Evolutionary conservation across 92 coral and sea anemone species (phyloP).

Genomic region (Porites rus): DNA sequence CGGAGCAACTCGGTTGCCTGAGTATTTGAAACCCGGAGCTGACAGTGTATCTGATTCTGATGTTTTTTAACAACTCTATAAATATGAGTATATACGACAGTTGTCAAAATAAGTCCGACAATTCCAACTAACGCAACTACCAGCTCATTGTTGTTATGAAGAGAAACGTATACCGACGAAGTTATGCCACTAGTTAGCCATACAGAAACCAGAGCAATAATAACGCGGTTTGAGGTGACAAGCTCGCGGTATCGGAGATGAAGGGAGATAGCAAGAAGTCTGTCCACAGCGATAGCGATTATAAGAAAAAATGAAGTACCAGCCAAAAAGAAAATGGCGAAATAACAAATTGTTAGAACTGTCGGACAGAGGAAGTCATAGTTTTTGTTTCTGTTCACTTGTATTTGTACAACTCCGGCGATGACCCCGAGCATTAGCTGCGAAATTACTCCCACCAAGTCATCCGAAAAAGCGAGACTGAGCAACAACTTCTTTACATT

Average conservation of each 20-base stretch:
- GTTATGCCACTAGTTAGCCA: conserved; percentile 27
- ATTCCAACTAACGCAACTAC: background rate
- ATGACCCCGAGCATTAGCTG: background rate
- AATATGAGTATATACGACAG: conserved; percentile 11
- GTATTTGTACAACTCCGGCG: background rate
- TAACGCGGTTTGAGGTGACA: conserved; percentile 28
- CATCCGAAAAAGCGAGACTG: conserved; percentile 14
- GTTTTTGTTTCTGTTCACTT: background rate
- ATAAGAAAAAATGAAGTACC: conserved; percentile 19
- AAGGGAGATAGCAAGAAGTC: conserved; percentile 53
- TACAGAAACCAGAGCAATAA: conserved; percentile 4
- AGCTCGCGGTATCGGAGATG: conserved; percentile 49
- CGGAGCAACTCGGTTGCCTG: background rate
- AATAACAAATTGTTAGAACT: background rate
- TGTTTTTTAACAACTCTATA: conserved; percentile 19
- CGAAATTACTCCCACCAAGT: conserved; percentile 11
- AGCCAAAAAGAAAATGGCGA: background rate
- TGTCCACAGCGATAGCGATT: conserved; percentile 37
- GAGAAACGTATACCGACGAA: background rate
- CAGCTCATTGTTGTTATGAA: background rate
- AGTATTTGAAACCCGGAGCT: background rate
- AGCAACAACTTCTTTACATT: conserved; percentile 23
- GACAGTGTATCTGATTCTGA: conserved; percentile 21
- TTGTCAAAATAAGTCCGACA: background rate
- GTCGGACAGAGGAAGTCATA: conserved; percentile 13